Percentiles rank a stretch among this genome's conserved stretches.
Evolutionary conservation across 2,113 vertebrate genomes (phyloP).

Genomic region (Calyptommatus sinebrachiatus): DNA sequence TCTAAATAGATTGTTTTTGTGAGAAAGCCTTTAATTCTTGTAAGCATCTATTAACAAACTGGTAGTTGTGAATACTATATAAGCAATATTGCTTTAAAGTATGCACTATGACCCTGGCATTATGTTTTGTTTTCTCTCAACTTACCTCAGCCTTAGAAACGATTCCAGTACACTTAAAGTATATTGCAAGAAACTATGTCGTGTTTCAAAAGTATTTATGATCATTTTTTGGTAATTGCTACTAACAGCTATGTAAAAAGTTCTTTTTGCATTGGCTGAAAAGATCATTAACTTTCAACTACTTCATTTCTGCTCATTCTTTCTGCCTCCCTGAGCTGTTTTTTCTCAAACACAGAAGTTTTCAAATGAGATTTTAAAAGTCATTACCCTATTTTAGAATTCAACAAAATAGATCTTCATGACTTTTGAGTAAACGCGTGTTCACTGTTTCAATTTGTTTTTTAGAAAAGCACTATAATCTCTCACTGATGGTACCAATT

Average conservation of each 20-base stretch:
- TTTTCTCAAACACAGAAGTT: not conserved
- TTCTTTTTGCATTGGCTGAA: not conserved
- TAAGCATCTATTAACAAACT: not conserved
- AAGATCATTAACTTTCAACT: not conserved
- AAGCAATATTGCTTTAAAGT: not conserved
- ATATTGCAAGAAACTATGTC: not conserved
- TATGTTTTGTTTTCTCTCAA: not conserved
- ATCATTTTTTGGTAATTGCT: not conserved
- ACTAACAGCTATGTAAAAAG: not conserved
- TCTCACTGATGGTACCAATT: not conserved
- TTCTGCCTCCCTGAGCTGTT: not conserved
- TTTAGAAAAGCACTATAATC: too few species aligned
- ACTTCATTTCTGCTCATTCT: not conserved
- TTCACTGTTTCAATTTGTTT: not conserved
- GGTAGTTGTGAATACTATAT: not conserved
- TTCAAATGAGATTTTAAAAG: not conserved
- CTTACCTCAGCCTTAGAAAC: not conserved
- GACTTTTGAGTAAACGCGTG: not conserved
- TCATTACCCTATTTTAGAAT: not conserved
- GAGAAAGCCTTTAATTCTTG: not conserved
- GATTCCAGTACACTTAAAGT: not conserved
- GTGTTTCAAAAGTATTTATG: not conserved
- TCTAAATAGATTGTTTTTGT: not conserved
- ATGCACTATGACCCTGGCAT: not conserved
- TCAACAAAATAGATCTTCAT: not conserved